Evolutionary conservation across 1,140 invertebrate genomes (phyloP).

Genomic region (Drosophila leontia): DNA sequence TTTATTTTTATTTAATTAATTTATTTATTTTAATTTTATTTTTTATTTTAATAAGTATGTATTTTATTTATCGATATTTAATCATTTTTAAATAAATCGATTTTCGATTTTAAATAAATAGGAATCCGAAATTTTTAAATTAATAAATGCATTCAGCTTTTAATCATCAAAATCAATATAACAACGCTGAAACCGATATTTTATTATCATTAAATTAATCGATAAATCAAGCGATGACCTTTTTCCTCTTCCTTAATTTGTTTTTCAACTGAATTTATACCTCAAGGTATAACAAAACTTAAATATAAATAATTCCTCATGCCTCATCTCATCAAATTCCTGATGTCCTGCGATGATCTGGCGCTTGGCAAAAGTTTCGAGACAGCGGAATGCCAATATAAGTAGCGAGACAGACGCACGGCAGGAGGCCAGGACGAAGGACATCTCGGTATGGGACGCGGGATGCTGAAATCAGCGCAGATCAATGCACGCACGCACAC

Average conservation of each 20-base stretch:
- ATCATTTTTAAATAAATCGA: not conserved
- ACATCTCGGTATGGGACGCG: constrained; percentile 12
- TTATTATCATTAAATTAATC: not conserved
- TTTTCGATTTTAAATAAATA: too few species aligned
- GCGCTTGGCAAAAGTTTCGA: constrained; percentile 23
- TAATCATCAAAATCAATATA: not conserved
- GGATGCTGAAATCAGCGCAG: constrained; percentile 67
- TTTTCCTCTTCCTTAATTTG: too few species aligned
- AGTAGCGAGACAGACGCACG: constrained; percentile 56
- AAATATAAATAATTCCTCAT: constrained; percentile 2
- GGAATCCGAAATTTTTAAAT: too few species aligned
- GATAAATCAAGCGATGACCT: not conserved
- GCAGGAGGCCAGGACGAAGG: constrained; percentile 12
- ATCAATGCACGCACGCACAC: constrained; percentile 56
- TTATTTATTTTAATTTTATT: too few species aligned
- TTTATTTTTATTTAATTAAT: too few species aligned
- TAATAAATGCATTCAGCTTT: too few species aligned
- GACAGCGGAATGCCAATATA: constrained; percentile 72
- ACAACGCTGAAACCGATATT: not conserved
- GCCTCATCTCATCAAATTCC: constrained; percentile 9
- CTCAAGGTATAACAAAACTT: not conserved
- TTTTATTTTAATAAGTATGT: too few species aligned
- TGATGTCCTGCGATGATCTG: constrained; percentile 23
- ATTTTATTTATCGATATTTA: too few species aligned
- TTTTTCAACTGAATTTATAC: not conserved